A percentile compares a stretch with the other conserved stretches of the same genome.
Evolutionary conservation across 2,113 vertebrate genomes (phyloP).

Genomic region (Azemiops feae): DNA sequence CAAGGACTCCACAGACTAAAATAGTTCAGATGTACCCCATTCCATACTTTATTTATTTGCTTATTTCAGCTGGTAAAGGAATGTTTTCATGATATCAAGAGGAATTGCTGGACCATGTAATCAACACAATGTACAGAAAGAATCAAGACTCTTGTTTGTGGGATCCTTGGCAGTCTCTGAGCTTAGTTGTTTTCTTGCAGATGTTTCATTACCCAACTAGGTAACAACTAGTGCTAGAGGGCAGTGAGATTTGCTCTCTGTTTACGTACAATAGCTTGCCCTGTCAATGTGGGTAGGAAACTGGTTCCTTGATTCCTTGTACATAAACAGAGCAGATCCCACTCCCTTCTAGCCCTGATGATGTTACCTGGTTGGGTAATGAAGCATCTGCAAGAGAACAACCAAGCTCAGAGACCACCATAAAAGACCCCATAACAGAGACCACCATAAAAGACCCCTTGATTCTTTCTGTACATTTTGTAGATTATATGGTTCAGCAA

Average conservation of each 20-base stretch:
- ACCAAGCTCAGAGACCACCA: background rate
- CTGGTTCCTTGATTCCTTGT: background rate
- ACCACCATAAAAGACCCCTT: background rate
- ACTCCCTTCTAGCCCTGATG: background rate
- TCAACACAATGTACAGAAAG: background rate
- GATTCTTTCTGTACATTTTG: background rate
- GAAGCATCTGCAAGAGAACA: background rate
- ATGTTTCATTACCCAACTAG: background rate
- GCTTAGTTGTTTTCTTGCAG: background rate
- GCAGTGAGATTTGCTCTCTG: background rate
- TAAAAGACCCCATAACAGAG: background rate
- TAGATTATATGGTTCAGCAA: background rate
- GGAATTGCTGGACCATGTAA: background rate
- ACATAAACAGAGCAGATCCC: background rate
- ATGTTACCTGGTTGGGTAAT: background rate
- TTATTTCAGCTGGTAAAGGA: background rate
- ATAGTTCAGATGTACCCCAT: background rate
- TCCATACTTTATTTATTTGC: background rate
- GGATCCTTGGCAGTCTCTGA: background rate
- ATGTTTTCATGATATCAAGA: slow-evolving; percentile 2
- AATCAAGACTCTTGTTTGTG: background rate
- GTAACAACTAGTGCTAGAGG: background rate
- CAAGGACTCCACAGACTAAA: slow-evolving; percentile 6
- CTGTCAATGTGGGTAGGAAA: background rate
- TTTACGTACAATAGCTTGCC: background rate